Evolutionary conservation across 2,113 vertebrate species (phyloP).

Genomic region (Sinocyclocheilus grahami): DNA sequence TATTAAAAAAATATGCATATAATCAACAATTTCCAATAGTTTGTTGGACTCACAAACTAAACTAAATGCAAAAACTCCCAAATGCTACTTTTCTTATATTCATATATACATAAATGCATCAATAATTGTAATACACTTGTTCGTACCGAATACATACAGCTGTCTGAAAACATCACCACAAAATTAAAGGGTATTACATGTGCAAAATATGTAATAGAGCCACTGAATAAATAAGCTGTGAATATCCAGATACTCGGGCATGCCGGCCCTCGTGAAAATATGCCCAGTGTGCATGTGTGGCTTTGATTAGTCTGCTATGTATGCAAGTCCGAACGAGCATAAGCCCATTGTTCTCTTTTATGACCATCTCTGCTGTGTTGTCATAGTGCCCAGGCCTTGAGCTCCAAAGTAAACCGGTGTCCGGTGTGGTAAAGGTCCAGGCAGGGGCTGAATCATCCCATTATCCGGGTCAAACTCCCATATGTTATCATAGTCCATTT

Average conservation of each 20-base stretch:
- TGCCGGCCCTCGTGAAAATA: constrained; percentile 26
- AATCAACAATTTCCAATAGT: background rate
- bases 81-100: constrained; percentile 1
- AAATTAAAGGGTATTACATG: background rate
- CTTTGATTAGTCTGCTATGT: constrained; percentile 76
- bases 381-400: constrained; percentile 70
- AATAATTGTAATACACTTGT: background rate
- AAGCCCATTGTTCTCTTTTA: constrained; percentile 72
- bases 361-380: constrained; percentile 78
- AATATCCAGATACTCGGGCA: background rate
- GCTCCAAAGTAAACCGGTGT: constrained; percentile 72
- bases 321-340: constrained; percentile 72
- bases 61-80: background rate
- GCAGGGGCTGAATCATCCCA: constrained; percentile 72
- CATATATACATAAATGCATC: background rate
- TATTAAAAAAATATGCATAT: background rate
- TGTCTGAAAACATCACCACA: background rate
- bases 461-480: constrained; percentile 74
- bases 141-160: background rate
- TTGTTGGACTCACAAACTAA: background rate
- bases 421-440: constrained; percentile 76
- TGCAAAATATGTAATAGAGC: constrained; percentile 7
- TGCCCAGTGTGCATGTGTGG: constrained; percentile 38
- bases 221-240: constrained; percentile 3
- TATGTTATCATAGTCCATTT: constrained; percentile 83